Percentiles rank a stretch among this genome's conserved stretches.
Conservation (phyloP, 2,113 vertebrate genomes). For the Glareola pratincola region DNA sequence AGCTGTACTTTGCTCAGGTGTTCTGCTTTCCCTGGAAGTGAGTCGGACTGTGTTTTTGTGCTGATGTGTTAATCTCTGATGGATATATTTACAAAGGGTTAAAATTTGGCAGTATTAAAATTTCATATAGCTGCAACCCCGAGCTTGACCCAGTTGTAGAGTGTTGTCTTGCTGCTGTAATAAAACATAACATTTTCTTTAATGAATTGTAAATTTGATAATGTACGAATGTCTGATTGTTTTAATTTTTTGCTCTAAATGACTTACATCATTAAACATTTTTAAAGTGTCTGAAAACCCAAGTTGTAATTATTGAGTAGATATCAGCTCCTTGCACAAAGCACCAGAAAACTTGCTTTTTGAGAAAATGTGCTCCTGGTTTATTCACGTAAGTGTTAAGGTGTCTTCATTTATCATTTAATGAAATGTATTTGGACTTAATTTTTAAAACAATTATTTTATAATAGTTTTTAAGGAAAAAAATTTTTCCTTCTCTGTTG, state of each 20-base stretch:
- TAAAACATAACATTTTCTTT: constrained; percentile 9
- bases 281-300: neutral
- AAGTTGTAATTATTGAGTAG: neutral
- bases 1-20: neutral
- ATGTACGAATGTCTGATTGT: neutral
- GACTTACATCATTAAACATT: neutral
- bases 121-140: neutral
- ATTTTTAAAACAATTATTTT: neutral
- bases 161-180: neutral
- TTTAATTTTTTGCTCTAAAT: constrained; percentile 1
- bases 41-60: neutral
- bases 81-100: neutral
- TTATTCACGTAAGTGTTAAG: neutral
- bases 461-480: neutral
- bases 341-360: neutral
- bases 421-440: neutral
- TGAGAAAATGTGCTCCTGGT: neutral
- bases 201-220: neutral
- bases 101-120: neutral
- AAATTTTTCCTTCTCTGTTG: neutral
- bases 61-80: neutral
- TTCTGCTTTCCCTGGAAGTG: neutral
- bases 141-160: neutral
- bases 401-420: neutral
- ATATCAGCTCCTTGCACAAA: neutral